phyloP scores from a whole-genome alignment of 2,113 vertebrate genomes.

The Canis aureus region DNA sequence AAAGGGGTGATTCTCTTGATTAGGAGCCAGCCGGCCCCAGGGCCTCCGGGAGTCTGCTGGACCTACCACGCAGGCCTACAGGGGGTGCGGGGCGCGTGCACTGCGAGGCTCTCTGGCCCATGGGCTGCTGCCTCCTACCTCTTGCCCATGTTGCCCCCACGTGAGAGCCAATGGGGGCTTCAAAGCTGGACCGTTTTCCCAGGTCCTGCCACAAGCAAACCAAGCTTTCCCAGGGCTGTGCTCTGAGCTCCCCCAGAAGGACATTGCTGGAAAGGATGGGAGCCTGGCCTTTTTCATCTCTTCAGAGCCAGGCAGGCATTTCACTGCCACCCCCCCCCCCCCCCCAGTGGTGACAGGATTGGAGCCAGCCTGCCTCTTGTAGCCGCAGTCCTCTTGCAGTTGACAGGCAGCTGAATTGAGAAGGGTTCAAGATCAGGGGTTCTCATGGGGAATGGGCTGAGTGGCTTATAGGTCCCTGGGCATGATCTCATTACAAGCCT shows the following conservation, averaged over 20 bases:
- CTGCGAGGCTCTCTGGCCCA: neutral
- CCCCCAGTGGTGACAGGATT: neutral
- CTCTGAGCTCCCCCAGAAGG: neutral
- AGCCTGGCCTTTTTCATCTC: neutral
- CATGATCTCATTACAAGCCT: neutral
- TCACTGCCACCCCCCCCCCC: neutral
- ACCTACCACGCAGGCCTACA: neutral
- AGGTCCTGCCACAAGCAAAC: neutral
- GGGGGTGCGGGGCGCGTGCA: accelerated
- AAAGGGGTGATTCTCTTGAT: neutral
- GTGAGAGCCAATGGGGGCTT: neutral
- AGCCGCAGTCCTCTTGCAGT: neutral
- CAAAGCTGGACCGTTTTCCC: neutral
- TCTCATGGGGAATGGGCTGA: neutral
- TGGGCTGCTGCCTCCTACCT: neutral
- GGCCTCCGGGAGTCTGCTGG: neutral
- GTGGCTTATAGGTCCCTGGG: neutral
- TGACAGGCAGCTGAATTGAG: neutral
- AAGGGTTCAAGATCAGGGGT: neutral
- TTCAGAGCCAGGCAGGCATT: neutral
- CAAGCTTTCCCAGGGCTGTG: neutral
- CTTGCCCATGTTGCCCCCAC: neutral
- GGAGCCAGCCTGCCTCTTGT: conserved; percentile 55
- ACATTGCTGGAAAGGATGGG: neutral
- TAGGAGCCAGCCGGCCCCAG: neutral